Conservation (phyloP, 2,888 invertebrate genomes). For the Physocephala rufipes region DNA sequence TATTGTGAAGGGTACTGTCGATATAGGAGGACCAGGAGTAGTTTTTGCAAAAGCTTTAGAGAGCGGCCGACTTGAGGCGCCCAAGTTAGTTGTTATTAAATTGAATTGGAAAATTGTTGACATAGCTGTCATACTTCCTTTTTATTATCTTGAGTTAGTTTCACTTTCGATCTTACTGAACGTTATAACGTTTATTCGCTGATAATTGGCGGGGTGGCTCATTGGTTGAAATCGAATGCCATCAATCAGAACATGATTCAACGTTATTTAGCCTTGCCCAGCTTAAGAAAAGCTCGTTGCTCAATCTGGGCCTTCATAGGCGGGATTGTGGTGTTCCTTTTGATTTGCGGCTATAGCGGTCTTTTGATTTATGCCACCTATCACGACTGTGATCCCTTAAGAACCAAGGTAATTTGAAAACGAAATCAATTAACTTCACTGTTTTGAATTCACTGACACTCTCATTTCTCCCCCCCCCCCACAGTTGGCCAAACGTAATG, state of each 20-base stretch:
- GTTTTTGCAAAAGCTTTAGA: conserved; percentile 70
- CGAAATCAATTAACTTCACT: too few species aligned
- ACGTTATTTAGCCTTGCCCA: conserved; percentile 76
- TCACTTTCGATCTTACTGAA: conserved; percentile 74
- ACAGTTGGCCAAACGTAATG: conserved; percentile 76
- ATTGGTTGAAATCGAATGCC: conserved; percentile 77
- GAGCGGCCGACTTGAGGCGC: conserved; percentile 72
- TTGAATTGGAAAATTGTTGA: not conserved
- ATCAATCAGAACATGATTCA: conserved; percentile 85
- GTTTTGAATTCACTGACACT: too few species aligned
- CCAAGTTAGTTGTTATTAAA: conserved; percentile 69
- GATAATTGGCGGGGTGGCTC: conserved; percentile 75
- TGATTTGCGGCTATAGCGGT: conserved; percentile 84
- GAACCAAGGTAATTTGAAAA: conserved; percentile 68
- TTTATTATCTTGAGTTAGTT: conserved; percentile 64
- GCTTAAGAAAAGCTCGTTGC: conserved; percentile 69
- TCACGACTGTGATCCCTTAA: conserved; percentile 85
- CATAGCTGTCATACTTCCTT: not conserved
- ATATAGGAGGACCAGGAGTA: conserved; percentile 72
- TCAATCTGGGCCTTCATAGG: conserved; percentile 75
- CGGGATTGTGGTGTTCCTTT: conserved; percentile 79
- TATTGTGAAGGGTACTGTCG: conserved; percentile 72
- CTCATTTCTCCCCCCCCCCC: too few species aligned
- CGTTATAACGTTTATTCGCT: conserved; percentile 80
- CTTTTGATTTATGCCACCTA: conserved; percentile 88